Evolutionary conservation across 1,140 invertebrate species (phyloP).

Genomic region (Metaphire vulgaris): DNA sequence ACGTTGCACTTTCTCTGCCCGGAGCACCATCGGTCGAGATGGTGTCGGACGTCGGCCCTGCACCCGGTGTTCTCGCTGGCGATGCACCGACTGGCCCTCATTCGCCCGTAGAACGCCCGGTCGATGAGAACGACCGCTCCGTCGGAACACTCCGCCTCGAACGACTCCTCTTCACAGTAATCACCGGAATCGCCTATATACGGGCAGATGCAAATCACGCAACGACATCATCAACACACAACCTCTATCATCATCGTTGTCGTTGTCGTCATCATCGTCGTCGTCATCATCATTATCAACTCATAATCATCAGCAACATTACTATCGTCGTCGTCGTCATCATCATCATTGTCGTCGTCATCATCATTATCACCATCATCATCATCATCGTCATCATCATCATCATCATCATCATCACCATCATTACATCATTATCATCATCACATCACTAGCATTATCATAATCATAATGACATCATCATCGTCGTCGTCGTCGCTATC

Average conservation of each 20-base stretch:
- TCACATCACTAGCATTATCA: background rate
- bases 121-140: background rate
- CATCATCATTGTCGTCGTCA: background rate
- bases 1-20: background rate
- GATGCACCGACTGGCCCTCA: background rate
- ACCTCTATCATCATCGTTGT: background rate
- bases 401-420: constrained; percentile 1
- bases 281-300: background rate
- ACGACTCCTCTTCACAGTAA: background rate
- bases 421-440: background rate
- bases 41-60: background rate
- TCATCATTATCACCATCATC: background rate
- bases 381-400: constrained; percentile 1
- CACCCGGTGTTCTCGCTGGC: background rate
- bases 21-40: background rate
- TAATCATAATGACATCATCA: background rate
- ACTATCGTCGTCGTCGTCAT: background rate
- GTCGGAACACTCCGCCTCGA: background rate
- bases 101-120: background rate
- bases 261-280: background rate
- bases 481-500: background rate
- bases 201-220: background rate
- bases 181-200: background rate
- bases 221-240: background rate
- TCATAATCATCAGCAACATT: background rate